Evolutionary conservation across 2,797 vertebrate species (phyloP).

Genomic region (Loris lydekkerianus): DNA sequence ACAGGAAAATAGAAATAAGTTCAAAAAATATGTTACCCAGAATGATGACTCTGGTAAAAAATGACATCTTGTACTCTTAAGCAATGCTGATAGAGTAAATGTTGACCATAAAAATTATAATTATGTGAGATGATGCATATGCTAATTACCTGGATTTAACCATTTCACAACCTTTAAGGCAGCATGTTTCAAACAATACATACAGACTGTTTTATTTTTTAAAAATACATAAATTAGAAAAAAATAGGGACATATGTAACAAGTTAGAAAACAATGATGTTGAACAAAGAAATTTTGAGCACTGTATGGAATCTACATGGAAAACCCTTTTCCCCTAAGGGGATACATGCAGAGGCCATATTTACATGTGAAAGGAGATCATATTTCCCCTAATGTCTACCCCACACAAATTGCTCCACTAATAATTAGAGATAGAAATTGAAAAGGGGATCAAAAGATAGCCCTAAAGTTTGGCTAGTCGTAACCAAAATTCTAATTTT

Average conservation of each 20-base stretch:
- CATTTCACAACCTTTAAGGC: not conserved
- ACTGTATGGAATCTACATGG: not conserved
- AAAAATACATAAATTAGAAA: not conserved
- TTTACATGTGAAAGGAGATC: slow-evolving; percentile 12
- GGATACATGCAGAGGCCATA: not conserved
- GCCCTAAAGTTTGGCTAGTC: not conserved
- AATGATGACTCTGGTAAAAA: not conserved
- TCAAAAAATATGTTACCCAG: not conserved
- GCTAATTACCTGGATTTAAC: not conserved
- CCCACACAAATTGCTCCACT: not conserved
- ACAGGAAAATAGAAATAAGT: not conserved
- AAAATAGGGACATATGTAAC: not conserved
- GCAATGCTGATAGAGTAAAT: not conserved
- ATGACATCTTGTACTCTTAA: not conserved
- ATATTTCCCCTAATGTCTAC: not conserved
- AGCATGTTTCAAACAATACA: not conserved
- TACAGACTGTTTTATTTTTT: not conserved
- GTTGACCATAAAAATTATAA: not conserved
- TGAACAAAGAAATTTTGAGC: not conserved
- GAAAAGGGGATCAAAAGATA: not conserved
- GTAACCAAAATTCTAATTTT: not conserved
- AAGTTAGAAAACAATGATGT: not conserved
- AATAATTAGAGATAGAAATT: slow-evolving; percentile 25
- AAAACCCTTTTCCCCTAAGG: not conserved
- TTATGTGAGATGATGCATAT: not conserved